These are phyloP conservation scores for Neodiprion fabricii DNA, from an alignment of 1,140 invertebrate genomes.

Conservation along the genomic window DNA sequence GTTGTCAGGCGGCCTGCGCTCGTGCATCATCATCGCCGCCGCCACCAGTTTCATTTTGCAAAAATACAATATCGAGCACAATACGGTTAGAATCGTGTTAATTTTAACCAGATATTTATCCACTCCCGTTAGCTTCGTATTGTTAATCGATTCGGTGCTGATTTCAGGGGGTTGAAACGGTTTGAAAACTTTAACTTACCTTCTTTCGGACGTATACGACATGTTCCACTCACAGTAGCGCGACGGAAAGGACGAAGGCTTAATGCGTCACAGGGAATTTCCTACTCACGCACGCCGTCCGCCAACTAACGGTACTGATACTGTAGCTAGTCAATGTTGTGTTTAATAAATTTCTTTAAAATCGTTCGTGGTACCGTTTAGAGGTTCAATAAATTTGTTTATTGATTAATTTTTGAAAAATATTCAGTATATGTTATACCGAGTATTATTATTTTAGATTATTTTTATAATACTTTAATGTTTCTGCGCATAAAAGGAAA, in stretches of 20 bases:
- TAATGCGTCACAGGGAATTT: constrained; percentile 51
- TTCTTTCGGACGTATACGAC: constrained; percentile 76
- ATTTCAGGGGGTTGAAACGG: background rate
- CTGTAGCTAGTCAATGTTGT: background rate
- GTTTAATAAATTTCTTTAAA: no score
- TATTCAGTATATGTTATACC: constrained; percentile 16
- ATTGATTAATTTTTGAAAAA: constrained; percentile 1
- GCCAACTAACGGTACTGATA: constrained; percentile 29
- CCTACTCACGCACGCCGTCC: constrained; percentile 23
- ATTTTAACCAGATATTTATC: no score
- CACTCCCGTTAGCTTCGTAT: no score
- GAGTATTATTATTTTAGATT: constrained; percentile 13
- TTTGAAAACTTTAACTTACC: constrained; percentile 67
- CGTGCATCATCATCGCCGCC: constrained; percentile 37
- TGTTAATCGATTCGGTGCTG: no score
- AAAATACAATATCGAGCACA: background rate
- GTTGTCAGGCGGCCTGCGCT: constrained; percentile 68
- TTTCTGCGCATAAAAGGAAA: constrained; percentile 39
- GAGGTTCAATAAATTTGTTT: no score
- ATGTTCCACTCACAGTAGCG: constrained; percentile 75
- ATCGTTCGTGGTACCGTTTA: no score
- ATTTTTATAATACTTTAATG: background rate
- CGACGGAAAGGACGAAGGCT: constrained; percentile 71
- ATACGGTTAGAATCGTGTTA: no score
- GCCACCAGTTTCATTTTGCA: background rate